Percentiles rank a stretch among this genome's conserved stretches.
These are phyloP conservation scores for Aethes cnicana DNA, from an alignment of 2,888 invertebrate species.

Conservation along the genomic window DNA sequence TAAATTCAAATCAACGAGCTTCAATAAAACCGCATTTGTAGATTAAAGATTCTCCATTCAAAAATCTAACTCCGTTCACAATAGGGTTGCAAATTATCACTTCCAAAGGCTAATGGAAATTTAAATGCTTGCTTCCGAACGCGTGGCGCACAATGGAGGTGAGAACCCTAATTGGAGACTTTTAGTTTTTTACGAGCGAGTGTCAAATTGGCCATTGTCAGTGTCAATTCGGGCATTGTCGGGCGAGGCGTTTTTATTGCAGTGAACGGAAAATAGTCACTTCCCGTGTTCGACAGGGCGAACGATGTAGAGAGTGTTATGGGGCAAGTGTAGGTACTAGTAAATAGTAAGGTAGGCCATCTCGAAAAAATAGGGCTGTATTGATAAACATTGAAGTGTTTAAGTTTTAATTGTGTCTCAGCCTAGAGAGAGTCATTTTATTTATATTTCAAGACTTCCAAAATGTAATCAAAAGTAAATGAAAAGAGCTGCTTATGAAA, in stretches of 20 bases:
- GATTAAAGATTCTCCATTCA: conserved; percentile 33
- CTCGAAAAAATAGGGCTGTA: no score
- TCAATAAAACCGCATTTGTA: conserved; percentile 1
- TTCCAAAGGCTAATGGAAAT: conserved; percentile 75
- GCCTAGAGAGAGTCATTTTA: no score
- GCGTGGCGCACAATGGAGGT: conserved; percentile 55
- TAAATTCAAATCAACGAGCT: neutral
- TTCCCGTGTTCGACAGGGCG: neutral
- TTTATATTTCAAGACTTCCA: neutral
- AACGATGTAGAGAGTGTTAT: no score
- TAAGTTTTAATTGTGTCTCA: no score
- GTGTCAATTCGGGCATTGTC: no score
- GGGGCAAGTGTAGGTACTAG: no score
- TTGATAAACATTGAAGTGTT: no score
- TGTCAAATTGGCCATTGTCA: conserved; percentile 78
- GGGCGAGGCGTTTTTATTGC: conserved; percentile 47
- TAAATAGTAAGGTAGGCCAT: no score
- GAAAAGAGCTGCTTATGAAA: neutral
- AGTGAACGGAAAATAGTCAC: conserved; percentile 39
- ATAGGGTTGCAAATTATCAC: conserved; percentile 45
- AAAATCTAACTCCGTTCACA: conserved; percentile 37
- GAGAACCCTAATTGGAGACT: conserved; percentile 64
- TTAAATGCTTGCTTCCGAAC: conserved; percentile 75
- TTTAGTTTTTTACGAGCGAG: conserved; percentile 65
- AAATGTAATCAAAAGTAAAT: neutral